Conservation (phyloP, 2,113 vertebrate genomes). For the Hemibagrus wyckioides region DNA sequence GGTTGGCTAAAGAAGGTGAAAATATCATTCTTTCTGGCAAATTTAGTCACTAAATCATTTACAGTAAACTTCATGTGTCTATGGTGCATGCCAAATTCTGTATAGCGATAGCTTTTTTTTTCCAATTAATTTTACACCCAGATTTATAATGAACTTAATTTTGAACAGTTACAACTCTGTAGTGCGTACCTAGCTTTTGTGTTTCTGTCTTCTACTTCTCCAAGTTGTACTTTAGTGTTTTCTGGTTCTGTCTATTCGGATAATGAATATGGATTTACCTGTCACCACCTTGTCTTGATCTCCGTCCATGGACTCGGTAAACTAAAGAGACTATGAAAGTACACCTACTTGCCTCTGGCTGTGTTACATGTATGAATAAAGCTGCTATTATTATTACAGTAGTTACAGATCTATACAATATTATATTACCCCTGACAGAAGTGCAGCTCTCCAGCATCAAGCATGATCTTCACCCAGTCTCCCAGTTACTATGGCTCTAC, state of each 20-base stretch:
- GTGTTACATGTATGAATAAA: slow-evolving; percentile 17
- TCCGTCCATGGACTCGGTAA: neutral
- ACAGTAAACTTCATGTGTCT: neutral
- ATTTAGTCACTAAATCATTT: neutral
- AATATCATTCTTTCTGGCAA: neutral
- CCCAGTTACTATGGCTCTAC: neutral
- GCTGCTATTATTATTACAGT: slow-evolving; percentile 1
- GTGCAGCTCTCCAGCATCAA: neutral
- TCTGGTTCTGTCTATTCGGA: neutral
- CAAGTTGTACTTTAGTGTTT: neutral
- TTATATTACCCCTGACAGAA: neutral
- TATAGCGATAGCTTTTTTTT: neutral
- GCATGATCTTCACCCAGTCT: neutral
- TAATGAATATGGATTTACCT: neutral
- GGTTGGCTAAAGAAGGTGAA: neutral
- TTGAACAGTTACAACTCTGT: neutral
- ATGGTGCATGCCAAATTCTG: neutral
- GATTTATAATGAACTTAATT: neutral
- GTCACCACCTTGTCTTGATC: neutral
- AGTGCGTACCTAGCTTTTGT: neutral
- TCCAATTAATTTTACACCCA: neutral
- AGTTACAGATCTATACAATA: neutral
- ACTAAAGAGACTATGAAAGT: neutral
- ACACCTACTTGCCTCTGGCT: neutral
- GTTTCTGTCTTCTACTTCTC: neutral